Conservation (phyloP, 37 sponge, comb jelly and placozoan species). For the Lycopodina hypogea region DNA sequence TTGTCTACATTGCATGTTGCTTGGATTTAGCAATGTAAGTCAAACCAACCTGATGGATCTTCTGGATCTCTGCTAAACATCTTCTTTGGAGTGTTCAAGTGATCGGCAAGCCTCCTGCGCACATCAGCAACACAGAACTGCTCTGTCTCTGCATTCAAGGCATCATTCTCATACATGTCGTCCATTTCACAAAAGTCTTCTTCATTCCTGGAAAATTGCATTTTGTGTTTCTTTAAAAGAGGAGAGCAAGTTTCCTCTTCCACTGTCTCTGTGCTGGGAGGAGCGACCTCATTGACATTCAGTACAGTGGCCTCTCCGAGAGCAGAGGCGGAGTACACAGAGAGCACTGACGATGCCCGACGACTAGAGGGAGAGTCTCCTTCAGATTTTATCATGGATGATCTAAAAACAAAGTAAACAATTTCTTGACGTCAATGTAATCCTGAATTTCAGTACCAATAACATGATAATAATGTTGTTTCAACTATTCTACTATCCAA, state of each 20-base stretch:
- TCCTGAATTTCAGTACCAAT: too few species aligned
- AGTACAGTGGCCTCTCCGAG: too few species aligned
- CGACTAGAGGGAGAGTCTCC: constrained; percentile 53
- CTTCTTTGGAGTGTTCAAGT: constrained; percentile 35
- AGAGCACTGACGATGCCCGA: constrained; percentile 23
- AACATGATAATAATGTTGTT: too few species aligned
- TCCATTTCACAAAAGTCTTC: neutral
- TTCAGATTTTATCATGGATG: constrained; percentile 27
- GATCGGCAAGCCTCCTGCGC: constrained; percentile 51
- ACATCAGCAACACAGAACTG: constrained; percentile 76
- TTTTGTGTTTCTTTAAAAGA: neutral
- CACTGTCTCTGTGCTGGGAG: neutral
- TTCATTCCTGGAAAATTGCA: neutral
- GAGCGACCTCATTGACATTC: too few species aligned
- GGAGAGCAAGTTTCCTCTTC: constrained; percentile 8
- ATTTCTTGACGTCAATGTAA: too few species aligned
- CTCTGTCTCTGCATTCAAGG: constrained; percentile 20
- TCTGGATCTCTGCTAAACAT: constrained; percentile 71
- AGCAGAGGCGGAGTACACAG: neutral
- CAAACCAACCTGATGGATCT: constrained; percentile 82
- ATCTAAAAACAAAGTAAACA: too few species aligned
- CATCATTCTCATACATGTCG: neutral
- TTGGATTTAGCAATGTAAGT: too few species aligned
- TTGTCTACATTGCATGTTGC: too few species aligned
- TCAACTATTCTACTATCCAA: too few species aligned